A percentile compares a stretch with the other conserved stretches of the same genome.
Evolutionary conservation across 2,888 invertebrate species (phyloP).

Genomic region (Coelopa pilipes): DNA sequence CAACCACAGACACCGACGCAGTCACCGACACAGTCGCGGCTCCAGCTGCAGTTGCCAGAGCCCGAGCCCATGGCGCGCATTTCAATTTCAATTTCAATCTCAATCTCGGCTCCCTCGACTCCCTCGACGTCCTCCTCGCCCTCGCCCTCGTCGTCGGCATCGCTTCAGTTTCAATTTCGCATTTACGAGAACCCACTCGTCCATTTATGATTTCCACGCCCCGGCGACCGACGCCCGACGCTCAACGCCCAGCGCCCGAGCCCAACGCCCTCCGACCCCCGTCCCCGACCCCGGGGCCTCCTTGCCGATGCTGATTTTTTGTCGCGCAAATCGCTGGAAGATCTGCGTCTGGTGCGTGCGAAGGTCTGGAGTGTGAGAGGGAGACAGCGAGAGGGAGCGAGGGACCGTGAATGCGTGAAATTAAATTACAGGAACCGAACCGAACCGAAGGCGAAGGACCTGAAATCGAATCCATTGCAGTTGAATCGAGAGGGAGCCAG

Average conservation of each 20-base stretch:
- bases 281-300: no score
- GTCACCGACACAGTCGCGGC: neutral
- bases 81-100: slow-evolving; percentile 26
- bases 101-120: neutral
- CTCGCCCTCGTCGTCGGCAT: neutral
- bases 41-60: neutral
- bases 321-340: slow-evolving; percentile 10
- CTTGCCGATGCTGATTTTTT: neutral
- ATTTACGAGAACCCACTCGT: slow-evolving; percentile 5
- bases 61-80: slow-evolving; percentile 24
- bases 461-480: no score
- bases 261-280: no score
- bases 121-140: neutral
- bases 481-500: no score
- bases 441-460: neutral
- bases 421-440: slow-evolving; percentile 26
- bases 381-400: no score
- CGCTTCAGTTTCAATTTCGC: slow-evolving; percentile 24
- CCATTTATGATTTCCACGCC: slow-evolving; percentile 23
- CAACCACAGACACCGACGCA: neutral
- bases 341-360: neutral
- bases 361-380: neutral
- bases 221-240: no score
- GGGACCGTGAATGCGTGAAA: slow-evolving; percentile 24
- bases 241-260: no score